Percentiles rank a stretch among this genome's conserved stretches.
phyloP scores from a whole-genome alignment of 2,113 vertebrate genomes.

The Plectropomus leopardus region DNA sequence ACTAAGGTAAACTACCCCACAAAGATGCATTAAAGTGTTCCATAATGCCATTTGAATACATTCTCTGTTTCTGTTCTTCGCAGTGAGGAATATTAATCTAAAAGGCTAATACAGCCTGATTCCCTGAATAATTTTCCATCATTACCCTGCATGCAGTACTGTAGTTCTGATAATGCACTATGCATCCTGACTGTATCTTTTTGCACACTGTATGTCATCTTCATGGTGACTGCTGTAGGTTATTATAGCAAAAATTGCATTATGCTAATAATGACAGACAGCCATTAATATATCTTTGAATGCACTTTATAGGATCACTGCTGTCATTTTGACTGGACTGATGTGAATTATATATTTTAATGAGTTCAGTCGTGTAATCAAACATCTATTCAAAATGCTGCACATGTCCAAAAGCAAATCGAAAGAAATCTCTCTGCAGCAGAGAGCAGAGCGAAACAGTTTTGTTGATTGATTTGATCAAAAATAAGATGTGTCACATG shows the following conservation, averaged over 20 bases:
- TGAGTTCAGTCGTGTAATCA: constrained; percentile 12
- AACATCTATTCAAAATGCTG: constrained; percentile 9
- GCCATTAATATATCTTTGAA: constrained; percentile 20
- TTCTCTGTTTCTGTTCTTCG: constrained; percentile 4
- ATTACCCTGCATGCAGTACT: constrained; percentile 38
- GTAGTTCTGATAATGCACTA: constrained; percentile 16
- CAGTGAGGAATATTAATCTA: constrained; percentile 17
- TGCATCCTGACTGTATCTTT: constrained; percentile 26
- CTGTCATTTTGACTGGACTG: constrained; percentile 18
- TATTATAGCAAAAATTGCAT: constrained; percentile 2
- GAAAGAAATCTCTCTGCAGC: not conserved
- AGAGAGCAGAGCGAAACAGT: not conserved
- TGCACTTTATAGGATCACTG: not conserved
- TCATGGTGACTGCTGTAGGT: constrained; percentile 12
- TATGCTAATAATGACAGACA: constrained; percentile 30
- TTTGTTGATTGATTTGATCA: constrained; percentile 6
- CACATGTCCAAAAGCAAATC: not conserved
- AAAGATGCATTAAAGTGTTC: not conserved
- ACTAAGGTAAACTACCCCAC: not conserved
- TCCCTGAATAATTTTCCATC: constrained; percentile 51
- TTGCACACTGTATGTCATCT: constrained; percentile 20
- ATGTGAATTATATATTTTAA: constrained; percentile 24
- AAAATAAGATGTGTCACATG: not conserved
- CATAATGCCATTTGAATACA: constrained; percentile 21
- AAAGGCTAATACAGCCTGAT: constrained; percentile 30